Conservation (phyloP, 2,888 invertebrate genomes). For the Euzophera pinguis region DNA sequence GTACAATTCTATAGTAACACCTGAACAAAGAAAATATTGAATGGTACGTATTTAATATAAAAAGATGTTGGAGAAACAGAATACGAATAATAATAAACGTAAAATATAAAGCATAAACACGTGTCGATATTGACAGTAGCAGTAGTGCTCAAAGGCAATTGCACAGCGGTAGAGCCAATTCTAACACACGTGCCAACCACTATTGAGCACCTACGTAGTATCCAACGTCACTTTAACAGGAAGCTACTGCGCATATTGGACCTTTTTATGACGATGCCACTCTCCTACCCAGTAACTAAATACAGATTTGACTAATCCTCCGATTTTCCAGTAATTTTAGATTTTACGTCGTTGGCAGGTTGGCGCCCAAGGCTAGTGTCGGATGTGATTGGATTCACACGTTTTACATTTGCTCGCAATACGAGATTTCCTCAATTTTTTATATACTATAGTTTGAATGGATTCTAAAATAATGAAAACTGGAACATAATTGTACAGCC, state of each 20-base stretch:
- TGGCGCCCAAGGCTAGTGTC: slow-evolving; percentile 47
- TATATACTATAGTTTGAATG: too few species aligned
- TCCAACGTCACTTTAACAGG: slow-evolving; percentile 33
- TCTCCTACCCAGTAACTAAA: slow-evolving; percentile 37
- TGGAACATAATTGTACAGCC: too few species aligned
- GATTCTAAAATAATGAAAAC: too few species aligned
- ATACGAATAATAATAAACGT: too few species aligned
- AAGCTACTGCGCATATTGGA: slow-evolving; percentile 61
- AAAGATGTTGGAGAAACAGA: too few species aligned
- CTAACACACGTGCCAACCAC: slow-evolving; percentile 56
- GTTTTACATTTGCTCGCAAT: slow-evolving; percentile 28
- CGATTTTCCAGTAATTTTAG: slow-evolving; percentile 61
- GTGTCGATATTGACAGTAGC: slow-evolving; percentile 49
- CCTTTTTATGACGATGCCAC: slow-evolving; percentile 42
- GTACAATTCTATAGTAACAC: too few species aligned
- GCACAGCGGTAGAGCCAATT: slow-evolving; percentile 41
- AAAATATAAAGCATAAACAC: slow-evolving; percentile 30
- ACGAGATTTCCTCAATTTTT: too few species aligned
- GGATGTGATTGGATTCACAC: slow-evolving; percentile 35
- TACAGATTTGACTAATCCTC: slow-evolving; percentile 50
- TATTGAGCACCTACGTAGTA: slow-evolving; percentile 33
- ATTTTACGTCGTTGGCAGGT: slow-evolving; percentile 61
- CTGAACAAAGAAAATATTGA: too few species aligned
- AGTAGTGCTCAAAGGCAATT: slow-evolving; percentile 35
- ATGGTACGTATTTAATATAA: too few species aligned